These are phyloP conservation scores for Caenorhabditis afra DNA, from an alignment of 2,888 invertebrate genomes.

Conservation along the genomic window DNA sequence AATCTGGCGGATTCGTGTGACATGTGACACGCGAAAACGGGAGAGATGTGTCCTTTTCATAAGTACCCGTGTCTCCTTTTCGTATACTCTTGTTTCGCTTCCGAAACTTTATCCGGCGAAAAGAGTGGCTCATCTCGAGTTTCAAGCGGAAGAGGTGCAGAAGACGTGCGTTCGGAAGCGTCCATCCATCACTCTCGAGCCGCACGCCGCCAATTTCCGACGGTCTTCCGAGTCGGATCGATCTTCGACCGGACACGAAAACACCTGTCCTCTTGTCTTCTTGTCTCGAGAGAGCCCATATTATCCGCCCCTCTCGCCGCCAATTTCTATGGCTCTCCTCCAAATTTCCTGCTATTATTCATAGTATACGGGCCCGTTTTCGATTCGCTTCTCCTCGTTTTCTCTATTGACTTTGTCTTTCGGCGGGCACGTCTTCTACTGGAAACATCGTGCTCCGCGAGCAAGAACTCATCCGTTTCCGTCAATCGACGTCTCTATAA, in stretches of 20 bases:
- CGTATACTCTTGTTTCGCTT: constrained; percentile 1
- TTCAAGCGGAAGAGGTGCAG: too few species aligned
- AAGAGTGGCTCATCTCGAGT: constrained; percentile 12
- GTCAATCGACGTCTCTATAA: constrained; percentile 32
- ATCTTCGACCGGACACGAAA: constrained; percentile 38
- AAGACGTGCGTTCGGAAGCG: too few species aligned
- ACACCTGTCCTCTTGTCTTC: constrained; percentile 30
- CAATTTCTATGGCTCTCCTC: constrained; percentile 50
- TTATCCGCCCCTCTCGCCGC: constrained; percentile 17
- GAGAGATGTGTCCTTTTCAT: too few species aligned
- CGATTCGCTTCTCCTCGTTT: constrained; percentile 35
- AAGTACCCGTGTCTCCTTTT: too few species aligned
- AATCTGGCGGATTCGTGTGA: constrained; percentile 27
- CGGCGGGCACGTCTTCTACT: constrained; percentile 17
- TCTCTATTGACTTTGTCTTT: constrained; percentile 41
- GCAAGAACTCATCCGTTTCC: constrained; percentile 35
- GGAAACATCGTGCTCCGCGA: constrained; percentile 27
- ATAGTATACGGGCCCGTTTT: constrained; percentile 57
- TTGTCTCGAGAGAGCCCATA: neutral
- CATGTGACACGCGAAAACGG: constrained; percentile 29
- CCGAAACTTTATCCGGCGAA: constrained; percentile 4
- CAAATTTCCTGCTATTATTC: constrained; percentile 62
- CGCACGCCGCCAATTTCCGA: neutral
- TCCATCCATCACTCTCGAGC: too few species aligned
- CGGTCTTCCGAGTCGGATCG: constrained; percentile 19